Evolutionary conservation across 2,888 invertebrate genomes (phyloP), one percentile per base, ranked within the genome.

Genomic region (Auanema sp.): DNA sequence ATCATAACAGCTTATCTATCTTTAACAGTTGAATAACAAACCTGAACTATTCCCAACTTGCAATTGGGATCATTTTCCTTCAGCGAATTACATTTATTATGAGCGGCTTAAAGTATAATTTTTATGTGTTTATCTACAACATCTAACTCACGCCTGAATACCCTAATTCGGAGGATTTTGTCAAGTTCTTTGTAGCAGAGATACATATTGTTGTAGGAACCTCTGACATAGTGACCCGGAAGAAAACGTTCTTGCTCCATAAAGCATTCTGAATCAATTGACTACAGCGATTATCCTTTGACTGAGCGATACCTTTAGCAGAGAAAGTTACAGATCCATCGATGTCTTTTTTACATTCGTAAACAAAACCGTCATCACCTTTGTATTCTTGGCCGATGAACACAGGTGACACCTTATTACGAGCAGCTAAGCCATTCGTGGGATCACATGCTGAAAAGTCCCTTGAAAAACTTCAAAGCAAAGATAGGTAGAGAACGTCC

Each of bases 101-200:
- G 47, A 21, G 21, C 47, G 10, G 47, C 47, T 47, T 16, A 47
- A 47, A 47, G 16, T 12, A 43, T n/a, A 43, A 43, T n/a, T 12
- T 43, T 43, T n/a, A 43, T 43, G 16, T 18, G 6, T 47, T 47
- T 18, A 5, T 10, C 10, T 5, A 47, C 16, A 47, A 47, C 47
- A 47, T 47, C 47, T 10, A 47, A 47, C 47, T 16, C 16, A 60
- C 60, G 60, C 23, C 53, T 41, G 44, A 53, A 44, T 18, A 54
- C 40, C 23, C 60, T 53, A 10, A 60, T 53, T 11, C 55, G 3
- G n/a, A 60, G 10, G 40, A 60, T 16, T 23, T 40, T 40, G 43
- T 60, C 60, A 18, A 60, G 21, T 2, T 54, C 60, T 41, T 54
- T 43, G 33, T 60, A 60, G 44, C 60, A 60, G 18, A 60, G 54